Evolutionary conservation across 1,140 invertebrate genomes (phyloP), one percentile per base, ranked within the genome.

Genomic region (Popillia japonica): DNA sequence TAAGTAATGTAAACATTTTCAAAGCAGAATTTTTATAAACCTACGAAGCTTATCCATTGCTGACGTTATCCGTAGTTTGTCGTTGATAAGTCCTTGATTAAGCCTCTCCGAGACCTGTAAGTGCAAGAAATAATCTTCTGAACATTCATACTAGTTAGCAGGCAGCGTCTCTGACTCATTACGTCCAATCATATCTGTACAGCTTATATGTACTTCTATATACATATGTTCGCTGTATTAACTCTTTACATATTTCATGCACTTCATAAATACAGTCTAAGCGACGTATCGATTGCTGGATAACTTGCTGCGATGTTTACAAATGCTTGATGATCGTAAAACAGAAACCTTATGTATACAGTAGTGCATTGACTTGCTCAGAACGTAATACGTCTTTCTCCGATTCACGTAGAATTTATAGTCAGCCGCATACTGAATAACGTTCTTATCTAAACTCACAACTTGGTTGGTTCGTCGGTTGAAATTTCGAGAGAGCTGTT

Each of bases 241-340:
- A n/a, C 48, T 55, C 6, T 55, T 74, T 74, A 20, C 14, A 74
- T 41, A 9, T 41, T 74, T n/a, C 34, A 22, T 74, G 7, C 40
- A 40, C 8, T 40, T 23, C 42, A 41, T 48, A 42, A 74, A 74
- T 42, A 11, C n/a, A 11, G 34, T 10, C 11, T 11, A 41, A 9
- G 8, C 23, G 22, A 27, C 22, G 10, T 68, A 68, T 68, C 61
- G 61, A 68, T 68, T 68, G 20, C 4, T 27, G 61, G 22, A 27
- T 68, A 68, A 34, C 22, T 68, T 34, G 22, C 61, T 68, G 61
- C 22, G 9, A 10, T 68, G 22, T 68, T 68, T 68, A 68, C 22
- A 68, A 68, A 68, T 68, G 61, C 61, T 27, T 34, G 23, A 68
- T 68, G 61, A 68, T 68, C 61, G 61, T 68, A 68, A 68, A 68